Evolutionary conservation across 1,140 invertebrate genomes (phyloP), one percentile per base, ranked within the genome.

Genomic region (Drosophila kikkawai): DNA sequence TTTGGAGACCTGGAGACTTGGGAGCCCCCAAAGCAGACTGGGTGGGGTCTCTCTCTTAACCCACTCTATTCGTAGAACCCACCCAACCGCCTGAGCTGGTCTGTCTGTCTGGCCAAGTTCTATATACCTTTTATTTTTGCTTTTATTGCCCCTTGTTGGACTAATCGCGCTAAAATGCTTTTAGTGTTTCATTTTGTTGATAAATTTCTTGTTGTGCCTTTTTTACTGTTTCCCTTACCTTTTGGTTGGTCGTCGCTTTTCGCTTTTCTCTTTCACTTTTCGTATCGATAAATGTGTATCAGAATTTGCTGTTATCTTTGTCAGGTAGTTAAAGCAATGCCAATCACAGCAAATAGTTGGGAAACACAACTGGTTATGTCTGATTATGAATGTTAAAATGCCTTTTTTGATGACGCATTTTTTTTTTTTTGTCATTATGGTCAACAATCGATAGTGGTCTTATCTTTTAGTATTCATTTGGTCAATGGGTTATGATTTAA

Each of bases 141-240:
- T 26, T 57, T 37, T 51, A 29, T 48, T 32, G 42, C 45, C 57
- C 37, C 36, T 58, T 66, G 75, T 60, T 44, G 32, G 70, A 75
- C 78, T 80, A 82, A 82, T 82, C 75, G 75, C 58, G 55, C 80
- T 82, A 82, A 82, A 82, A 82, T 82, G 80, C 71, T 82, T 82
- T 82, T 61, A 79, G 63, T 82, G 80, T 82, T 78, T 77, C 47
- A 65, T 74, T 75, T 70, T 50, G 51, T 53, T 79, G 42, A 75
- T 80, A 68, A 68, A 68, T 80, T 66, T 61, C 39, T 50, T 74
- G 44, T 53, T 77, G 51, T 67, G 19, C 29, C 22, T 45, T 26
- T 36, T 12, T n/a, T 22, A 34, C 32, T 19, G 11, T 32, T 59
- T 26, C 17, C 29, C 53, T 51, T 22, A n/a, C 17, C 36, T 34